phyloP scores from a whole-genome alignment of 2,888 invertebrate genomes.

The Sarcophaga carnaria region DNA sequence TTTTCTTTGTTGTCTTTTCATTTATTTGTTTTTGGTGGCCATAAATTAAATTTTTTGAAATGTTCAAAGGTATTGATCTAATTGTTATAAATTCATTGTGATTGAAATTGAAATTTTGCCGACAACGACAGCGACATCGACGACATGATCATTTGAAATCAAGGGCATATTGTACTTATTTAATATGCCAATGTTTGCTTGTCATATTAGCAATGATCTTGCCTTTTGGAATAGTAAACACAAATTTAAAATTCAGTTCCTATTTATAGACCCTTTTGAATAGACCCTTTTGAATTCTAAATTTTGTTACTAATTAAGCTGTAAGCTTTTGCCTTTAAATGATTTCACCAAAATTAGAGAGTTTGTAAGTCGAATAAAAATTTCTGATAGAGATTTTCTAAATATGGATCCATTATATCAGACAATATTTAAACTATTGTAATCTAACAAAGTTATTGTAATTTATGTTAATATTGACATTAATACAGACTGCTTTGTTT shows the following conservation, averaged over 20 bases:
- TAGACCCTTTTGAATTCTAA: neutral
- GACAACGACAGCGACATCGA: neutral
- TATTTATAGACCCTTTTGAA: no score
- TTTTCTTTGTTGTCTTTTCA: no score
- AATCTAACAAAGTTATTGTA: no score
- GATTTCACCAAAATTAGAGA: neutral
- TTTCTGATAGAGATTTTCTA: no score
- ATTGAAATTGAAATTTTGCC: slow-evolving; percentile 7
- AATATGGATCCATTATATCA: no score
- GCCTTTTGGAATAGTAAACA: neutral
- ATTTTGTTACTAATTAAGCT: neutral
- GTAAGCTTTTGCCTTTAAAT: neutral
- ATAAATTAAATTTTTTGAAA: slow-evolving; percentile 41
- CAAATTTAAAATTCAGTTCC: no score
- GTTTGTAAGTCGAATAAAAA: neutral
- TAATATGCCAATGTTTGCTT: neutral
- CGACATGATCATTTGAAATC: no score
- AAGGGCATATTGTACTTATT: neutral
- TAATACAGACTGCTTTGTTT: no score
- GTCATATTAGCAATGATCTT: neutral
- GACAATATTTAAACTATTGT: no score
- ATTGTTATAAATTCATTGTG: slow-evolving; percentile 15
- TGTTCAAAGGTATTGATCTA: slow-evolving; percentile 36
- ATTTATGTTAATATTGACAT: no score
- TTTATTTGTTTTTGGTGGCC: neutral